Percentiles rank a stretch among this genome's conserved stretches.
These are phyloP conservation scores for Sinotaia quadrata DNA, from an alignment of 2,888 invertebrate genomes.

Conservation along the genomic window DNA sequence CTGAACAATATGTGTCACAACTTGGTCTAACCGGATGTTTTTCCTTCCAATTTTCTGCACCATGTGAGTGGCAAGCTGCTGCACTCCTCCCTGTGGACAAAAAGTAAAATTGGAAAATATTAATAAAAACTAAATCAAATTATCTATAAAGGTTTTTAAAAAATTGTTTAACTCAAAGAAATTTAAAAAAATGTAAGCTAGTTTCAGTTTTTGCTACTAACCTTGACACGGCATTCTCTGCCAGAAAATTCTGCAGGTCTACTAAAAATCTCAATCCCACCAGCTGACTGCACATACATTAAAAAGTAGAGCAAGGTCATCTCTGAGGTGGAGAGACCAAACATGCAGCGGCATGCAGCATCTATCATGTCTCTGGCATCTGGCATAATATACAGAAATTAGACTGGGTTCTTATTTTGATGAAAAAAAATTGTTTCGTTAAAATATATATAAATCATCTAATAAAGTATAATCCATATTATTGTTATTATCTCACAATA, in stretches of 20 bases:
- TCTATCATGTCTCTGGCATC: conserved; percentile 52
- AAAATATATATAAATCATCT: not conserved
- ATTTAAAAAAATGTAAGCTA: not conserved
- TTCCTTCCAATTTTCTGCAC: conserved; percentile 50
- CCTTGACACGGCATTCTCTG: conserved; percentile 60
- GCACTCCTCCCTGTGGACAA: conserved; percentile 51
- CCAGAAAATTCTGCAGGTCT: conserved; percentile 51
- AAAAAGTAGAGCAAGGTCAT: conserved; percentile 64
- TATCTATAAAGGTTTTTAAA: not conserved
- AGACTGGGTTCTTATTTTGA: no score
- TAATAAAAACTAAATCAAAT: not conserved
- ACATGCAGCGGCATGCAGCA: conserved; percentile 60
- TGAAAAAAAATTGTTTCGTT: no score
- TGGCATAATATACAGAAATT: conserved; percentile 34
- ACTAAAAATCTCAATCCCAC: conserved; percentile 55
- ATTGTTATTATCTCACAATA: no score
- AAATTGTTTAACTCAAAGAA: not conserved
- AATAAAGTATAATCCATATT: not conserved
- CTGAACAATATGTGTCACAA: conserved; percentile 52
- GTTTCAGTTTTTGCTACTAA: conserved; percentile 15
- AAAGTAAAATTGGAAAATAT: not conserved
- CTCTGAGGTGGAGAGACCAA: conserved; percentile 56
- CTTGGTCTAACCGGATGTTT: conserved; percentile 44
- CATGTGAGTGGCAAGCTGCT: conserved; percentile 50
- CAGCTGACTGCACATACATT: conserved; percentile 57